Conservation (phyloP, 2,113 vertebrate genomes). For the Petrocephalus microphthalmus region DNA sequence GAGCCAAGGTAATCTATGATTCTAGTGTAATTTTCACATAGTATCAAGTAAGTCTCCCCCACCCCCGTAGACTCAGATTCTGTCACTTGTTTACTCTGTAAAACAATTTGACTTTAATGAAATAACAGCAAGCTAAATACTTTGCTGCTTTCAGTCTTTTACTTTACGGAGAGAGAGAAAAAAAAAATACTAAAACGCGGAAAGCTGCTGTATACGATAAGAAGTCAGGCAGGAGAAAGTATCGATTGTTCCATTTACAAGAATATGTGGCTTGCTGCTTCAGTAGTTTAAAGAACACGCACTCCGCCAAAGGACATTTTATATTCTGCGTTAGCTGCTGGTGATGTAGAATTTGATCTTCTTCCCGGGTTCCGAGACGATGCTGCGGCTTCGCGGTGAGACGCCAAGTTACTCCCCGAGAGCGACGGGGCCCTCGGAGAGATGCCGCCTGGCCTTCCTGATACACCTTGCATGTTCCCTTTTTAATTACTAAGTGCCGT, state of each 20-base stretch:
- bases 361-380: not conserved
- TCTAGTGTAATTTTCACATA: not conserved
- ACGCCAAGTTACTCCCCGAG: not conserved
- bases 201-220: not conserved
- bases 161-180: not conserved
- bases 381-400: not conserved
- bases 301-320: not conserved
- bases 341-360: slow-evolving; percentile 7
- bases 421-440: not conserved
- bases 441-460: not conserved
- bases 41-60: not conserved
- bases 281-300: not conserved
- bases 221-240: not conserved
- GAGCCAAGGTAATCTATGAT: not conserved
- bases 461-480: not conserved
- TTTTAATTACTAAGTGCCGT: not conserved
- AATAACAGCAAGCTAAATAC: not conserved
- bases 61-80: not conserved
- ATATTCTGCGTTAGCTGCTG: slow-evolving; percentile 1
- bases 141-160: not conserved
- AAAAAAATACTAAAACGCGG: no score
- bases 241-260: slow-evolving; percentile 11
- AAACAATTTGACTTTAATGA: not conserved
- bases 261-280: not conserved
- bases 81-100: not conserved